Conservation (phyloP, 2,113 vertebrate genomes). For the Melanocharis versteri region DNA sequence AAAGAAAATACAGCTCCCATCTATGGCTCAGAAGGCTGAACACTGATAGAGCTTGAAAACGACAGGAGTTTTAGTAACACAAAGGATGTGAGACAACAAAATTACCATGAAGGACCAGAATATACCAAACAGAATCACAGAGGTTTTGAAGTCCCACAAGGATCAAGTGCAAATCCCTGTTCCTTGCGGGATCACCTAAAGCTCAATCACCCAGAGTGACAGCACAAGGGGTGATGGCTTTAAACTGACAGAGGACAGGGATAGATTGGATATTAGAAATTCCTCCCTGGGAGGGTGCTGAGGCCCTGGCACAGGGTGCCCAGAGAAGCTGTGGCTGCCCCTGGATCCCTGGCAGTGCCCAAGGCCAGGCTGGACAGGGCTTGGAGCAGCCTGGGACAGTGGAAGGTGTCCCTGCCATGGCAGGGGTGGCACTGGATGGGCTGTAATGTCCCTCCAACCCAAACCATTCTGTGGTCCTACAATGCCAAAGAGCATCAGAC, state of each 20-base stretch:
- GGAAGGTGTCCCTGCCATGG: not conserved
- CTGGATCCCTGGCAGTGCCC: not conserved
- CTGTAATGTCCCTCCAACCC: not conserved
- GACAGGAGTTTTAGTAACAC: too few species aligned
- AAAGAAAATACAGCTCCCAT: not conserved
- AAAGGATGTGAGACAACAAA: not conserved
- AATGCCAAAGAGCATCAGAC: not conserved
- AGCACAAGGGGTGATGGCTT: not conserved
- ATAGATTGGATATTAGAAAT: not conserved
- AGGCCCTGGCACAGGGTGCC: not conserved
- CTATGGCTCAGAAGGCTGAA: not conserved
- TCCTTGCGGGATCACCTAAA: not conserved
- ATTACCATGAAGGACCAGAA: not conserved
- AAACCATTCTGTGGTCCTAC: not conserved
- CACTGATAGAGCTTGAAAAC: not conserved
- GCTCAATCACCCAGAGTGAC: rapidly evolving
- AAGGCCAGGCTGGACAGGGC: rapidly evolving
- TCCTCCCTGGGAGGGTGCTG: rapidly evolving
- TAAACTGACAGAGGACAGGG: not conserved
- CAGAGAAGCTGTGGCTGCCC: not conserved
- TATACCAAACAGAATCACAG: rapidly evolving
- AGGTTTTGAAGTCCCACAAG: rapidly evolving
- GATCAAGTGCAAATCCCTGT: not conserved
- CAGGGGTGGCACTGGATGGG: rapidly evolving
- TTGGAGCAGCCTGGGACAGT: not conserved